Conservation (phyloP, 2,797 vertebrate genomes). For the Spinibarbus caldwelli region DNA sequence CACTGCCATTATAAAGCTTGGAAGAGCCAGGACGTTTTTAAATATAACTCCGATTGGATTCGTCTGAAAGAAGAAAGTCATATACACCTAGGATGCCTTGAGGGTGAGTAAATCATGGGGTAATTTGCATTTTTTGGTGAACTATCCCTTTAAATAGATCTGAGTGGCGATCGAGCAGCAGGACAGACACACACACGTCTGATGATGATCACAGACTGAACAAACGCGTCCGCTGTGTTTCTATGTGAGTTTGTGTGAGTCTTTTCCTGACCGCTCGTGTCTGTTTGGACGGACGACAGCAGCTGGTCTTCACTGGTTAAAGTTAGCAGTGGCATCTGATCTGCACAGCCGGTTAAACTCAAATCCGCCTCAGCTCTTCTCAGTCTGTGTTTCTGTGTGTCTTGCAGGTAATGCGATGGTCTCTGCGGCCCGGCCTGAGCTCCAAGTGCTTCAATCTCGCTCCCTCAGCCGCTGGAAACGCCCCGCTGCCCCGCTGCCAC, state of each 20-base stretch:
- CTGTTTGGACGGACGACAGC: constrained; percentile 12
- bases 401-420: constrained; percentile 97
- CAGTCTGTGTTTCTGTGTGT: constrained; percentile 9
- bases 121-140: no score
- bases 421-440: constrained; percentile 93
- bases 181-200: background rate
- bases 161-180: no score
- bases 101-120: no score
- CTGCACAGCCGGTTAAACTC: background rate
- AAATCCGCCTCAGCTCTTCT: background rate
- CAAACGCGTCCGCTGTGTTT: background rate
- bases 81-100: no score
- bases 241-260: background rate
- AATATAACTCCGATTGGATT: no score
- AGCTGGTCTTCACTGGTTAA: constrained; percentile 25
- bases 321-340: constrained; percentile 7
- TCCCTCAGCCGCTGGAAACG: constrained; percentile 90
- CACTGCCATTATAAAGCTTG: no score
- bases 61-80: no score
- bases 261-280: background rate
- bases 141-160: no score
- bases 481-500: constrained; percentile 45
- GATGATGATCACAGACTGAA: background rate
- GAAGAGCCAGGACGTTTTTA: no score
- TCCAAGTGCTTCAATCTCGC: constrained; percentile 95